phyloP scores from a whole-genome alignment of 2,113 vertebrate species.

The Campylorhamphus procurvoides region DNA sequence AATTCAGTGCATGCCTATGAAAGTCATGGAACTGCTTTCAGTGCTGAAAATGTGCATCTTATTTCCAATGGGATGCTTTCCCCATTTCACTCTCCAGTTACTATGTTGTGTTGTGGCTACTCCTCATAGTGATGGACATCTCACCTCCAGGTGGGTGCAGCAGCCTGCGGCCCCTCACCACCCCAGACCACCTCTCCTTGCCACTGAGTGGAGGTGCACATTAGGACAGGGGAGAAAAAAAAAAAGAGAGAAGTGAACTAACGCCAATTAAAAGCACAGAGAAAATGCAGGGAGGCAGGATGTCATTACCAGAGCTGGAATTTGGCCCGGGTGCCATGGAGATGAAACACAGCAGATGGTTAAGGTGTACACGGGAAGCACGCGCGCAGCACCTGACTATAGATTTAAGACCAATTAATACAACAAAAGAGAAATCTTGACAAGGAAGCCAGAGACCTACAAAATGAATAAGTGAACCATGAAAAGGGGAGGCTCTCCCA shows the following conservation, averaged over 20 bases:
- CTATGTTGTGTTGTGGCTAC: neutral
- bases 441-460: slow-evolving; percentile 41
- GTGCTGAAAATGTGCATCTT: neutral
- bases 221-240: neutral
- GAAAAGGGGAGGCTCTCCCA: slow-evolving; percentile 30
- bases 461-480: slow-evolving; percentile 57
- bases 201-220: accelerated
- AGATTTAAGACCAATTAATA: slow-evolving; percentile 56
- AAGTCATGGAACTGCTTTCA: neutral
- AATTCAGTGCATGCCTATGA: neutral
- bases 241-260: neutral
- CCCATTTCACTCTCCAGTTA: neutral
- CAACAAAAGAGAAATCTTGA: slow-evolving; percentile 57
- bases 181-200: neutral
- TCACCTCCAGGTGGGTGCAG: neutral
- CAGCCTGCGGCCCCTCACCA: neutral
- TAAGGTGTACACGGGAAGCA: slow-evolving; percentile 53
- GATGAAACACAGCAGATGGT: slow-evolving; percentile 62
- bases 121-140: accelerated
- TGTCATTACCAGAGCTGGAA: slow-evolving; percentile 51
- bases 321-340: slow-evolving; percentile 65
- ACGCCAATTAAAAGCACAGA: neutral
- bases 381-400: neutral
- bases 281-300: neutral
- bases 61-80: neutral